Evolutionary conservation across 2,888 invertebrate species (phyloP), one percentile per base, ranked within the genome.

Genomic region (Drepana falcataria): DNA sequence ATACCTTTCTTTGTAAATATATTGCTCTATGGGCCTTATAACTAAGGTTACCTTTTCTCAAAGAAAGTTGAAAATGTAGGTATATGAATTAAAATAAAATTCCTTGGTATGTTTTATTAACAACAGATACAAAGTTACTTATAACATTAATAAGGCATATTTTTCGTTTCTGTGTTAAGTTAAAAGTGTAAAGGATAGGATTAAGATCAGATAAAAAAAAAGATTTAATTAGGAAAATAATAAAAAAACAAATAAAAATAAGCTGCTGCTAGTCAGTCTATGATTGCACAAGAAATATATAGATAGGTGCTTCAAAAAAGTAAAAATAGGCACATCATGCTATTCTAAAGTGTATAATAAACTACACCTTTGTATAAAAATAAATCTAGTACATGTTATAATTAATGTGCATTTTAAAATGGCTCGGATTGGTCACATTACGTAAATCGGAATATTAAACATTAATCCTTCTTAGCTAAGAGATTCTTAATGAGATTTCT

Each of bases 381-480:
- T 63, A 62, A 58, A 56, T 49, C 40, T 61, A 58, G 58, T 49
- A 53, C 51, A 53, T 71, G 64, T 37, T 37, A 68, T 9, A 68
- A 66, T 59, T 65, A 69, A 73, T 65, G 65, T 71, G 65, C 59
- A 59, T 57, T 66, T 64, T 34, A 77, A 74, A 87, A 85, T 90
- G 90, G 90, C 89, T 90, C 90, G 90, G 90, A 90, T 90, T 88
- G 65, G 61, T 77, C 68, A 70, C 53, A 60, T 61, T 53, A 59
- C 54, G 56, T 55, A 58, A 63, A 65, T 69, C 65, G 61, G 66
- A 65, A 65, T 61, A 57, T 52, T 60, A 59, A 60, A 60, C 53
- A 54, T 58, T 60, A 59, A 55, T 56, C 49, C 68, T 70, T 75
- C 71, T 56, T 35, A 62, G 56, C 71, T 76, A 77, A 57, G 71